Conservation (phyloP, 2,113 vertebrate species). For the Platysteira castanea region DNA sequence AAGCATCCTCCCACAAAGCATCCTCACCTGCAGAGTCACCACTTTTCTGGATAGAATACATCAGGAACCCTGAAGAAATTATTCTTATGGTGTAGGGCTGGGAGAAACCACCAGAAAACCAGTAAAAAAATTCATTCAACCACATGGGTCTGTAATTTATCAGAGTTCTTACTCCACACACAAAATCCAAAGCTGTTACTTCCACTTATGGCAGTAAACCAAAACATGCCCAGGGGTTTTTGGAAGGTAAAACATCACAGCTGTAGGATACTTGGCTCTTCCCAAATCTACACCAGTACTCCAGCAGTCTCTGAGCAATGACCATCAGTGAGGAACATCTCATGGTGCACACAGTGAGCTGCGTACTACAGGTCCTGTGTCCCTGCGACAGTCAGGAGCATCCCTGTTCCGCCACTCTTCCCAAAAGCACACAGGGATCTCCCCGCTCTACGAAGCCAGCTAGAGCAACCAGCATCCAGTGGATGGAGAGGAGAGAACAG, state of each 20-base stretch:
- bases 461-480: not conserved
- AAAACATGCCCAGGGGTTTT: not conserved
- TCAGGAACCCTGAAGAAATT: not conserved
- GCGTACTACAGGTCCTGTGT: rapidly evolving
- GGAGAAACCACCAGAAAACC: not conserved
- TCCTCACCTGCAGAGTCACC: not conserved
- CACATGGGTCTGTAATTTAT: not conserved
- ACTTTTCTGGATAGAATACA: not conserved
- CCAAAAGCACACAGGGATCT: not conserved
- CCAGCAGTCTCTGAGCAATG: not conserved
- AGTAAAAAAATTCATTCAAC: not conserved
- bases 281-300: not conserved
- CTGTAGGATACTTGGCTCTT: not conserved
- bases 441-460: not conserved
- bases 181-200: not conserved
- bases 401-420: not conserved
- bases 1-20: not conserved
- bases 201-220: not conserved
- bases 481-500: not conserved
- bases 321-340: not conserved
- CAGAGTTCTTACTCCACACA: not conserved
- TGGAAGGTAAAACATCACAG: not conserved
- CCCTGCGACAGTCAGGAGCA: not conserved
- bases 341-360: not conserved
- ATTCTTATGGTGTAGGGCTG: rapidly evolving